These are phyloP conservation scores for Drosophila neutralis DNA, from an alignment of 2,888 invertebrate genomes.

Conservation along the genomic window DNA sequence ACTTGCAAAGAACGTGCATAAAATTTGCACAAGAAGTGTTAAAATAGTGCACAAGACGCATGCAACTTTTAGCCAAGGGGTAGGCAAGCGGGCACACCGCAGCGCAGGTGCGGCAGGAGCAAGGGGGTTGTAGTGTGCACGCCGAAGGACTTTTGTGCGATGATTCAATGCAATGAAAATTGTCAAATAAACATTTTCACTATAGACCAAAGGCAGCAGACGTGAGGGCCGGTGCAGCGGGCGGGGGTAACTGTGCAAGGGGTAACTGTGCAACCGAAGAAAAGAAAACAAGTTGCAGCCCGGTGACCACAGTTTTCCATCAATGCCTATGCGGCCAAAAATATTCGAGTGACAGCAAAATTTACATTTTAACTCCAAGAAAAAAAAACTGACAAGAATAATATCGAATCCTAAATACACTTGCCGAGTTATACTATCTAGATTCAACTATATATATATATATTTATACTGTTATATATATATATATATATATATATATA, in stretches of 20 bases:
- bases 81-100: background rate
- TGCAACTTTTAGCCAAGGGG: slow-evolving; percentile 59
- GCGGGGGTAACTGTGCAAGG: slow-evolving; percentile 2
- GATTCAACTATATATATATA: background rate
- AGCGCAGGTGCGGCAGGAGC: background rate
- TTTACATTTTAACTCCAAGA: slow-evolving; percentile 60
- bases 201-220: slow-evolving; percentile 37
- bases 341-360: slow-evolving; percentile 59
- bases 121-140: slow-evolving; percentile 1
- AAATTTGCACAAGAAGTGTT: slow-evolving; percentile 79
- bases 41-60: slow-evolving; percentile 69
- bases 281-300: slow-evolving; percentile 31
- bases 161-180: slow-evolving; percentile 62
- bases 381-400: slow-evolving; percentile 14
- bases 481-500: background rate
- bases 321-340: slow-evolving; percentile 37
- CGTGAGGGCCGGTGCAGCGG: background rate
- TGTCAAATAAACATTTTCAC: slow-evolving; percentile 70
- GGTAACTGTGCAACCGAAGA: slow-evolving; percentile 38
- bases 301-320: slow-evolving; percentile 26
- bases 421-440: background rate
- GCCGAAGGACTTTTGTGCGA: slow-evolving; percentile 40
- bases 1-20: slow-evolving; percentile 61
- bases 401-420: background rate
- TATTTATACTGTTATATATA: background rate